These are phyloP conservation scores for Sesia apiformis DNA, from an alignment of 2,888 invertebrate genomes.

Conservation along the genomic window DNA sequence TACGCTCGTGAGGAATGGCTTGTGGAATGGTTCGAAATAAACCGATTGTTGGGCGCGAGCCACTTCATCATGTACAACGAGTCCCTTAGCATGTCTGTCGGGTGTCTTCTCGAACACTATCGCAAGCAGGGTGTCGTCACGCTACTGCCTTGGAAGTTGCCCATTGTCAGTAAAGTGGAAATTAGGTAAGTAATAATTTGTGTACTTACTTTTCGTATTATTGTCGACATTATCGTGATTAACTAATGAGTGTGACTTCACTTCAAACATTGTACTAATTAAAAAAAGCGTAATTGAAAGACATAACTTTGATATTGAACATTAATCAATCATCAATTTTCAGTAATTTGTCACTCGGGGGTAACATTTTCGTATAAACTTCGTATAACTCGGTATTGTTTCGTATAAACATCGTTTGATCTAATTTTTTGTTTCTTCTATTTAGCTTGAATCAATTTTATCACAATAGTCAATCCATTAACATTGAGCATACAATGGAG, in stretches of 20 bases:
- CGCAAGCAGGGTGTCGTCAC: conserved; percentile 78
- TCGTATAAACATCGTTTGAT: too few species aligned
- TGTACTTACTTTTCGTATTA: not conserved
- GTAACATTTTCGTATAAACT: too few species aligned
- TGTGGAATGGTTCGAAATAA: conserved; percentile 92
- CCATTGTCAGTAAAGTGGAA: conserved; percentile 90
- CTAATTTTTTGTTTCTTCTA: too few species aligned
- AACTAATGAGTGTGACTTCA: not conserved
- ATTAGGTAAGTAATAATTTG: conserved; percentile 63
- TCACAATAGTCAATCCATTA: too few species aligned
- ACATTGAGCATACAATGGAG: too few species aligned
- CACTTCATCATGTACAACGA: conserved; percentile 95
- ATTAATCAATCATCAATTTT: too few species aligned
- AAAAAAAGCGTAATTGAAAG: too few species aligned
- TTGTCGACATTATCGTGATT: not conserved
- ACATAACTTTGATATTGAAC: too few species aligned
- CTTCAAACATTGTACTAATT: not conserved
- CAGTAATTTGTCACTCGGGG: too few species aligned
- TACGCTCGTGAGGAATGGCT: conserved; percentile 89
- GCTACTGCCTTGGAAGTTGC: conserved; percentile 87
- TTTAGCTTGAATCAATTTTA: too few species aligned
- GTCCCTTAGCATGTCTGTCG: conserved; percentile 85
- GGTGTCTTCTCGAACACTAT: conserved; percentile 84
- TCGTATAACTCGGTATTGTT: too few species aligned
- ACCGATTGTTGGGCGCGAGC: conserved; percentile 85